These are phyloP conservation scores for Myotis davidii DNA, from an alignment of 2,113 vertebrate species.

Conservation along the genomic window DNA sequence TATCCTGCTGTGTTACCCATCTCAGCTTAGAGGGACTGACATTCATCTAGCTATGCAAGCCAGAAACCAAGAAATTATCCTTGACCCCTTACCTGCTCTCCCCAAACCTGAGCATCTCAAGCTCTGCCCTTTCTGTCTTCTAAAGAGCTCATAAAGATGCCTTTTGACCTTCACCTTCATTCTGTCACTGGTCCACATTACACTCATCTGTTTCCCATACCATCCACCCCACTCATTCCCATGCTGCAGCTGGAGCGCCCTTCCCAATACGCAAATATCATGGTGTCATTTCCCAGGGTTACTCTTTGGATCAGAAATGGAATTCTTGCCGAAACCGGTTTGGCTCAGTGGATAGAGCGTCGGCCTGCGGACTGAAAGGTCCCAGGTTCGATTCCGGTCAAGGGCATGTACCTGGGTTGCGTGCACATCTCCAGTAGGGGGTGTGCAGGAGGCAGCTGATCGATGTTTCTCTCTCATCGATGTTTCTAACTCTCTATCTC, in stretches of 20 bases:
- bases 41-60: background rate
- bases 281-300: rapidly evolving
- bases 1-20: background rate
- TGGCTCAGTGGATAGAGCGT: no score
- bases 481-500: no score
- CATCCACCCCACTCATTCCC: no score
- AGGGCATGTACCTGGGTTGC: no score
- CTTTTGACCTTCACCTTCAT: background rate
- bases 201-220: background rate
- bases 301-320: background rate
- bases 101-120: background rate
- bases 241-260: rapidly evolving
- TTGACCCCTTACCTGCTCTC: no score
- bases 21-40: background rate
- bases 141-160: background rate
- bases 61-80: background rate
- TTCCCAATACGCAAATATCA: rapidly evolving
- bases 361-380: no score
- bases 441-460: no score
- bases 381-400: no score
- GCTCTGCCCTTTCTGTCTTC: background rate
- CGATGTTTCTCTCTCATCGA: no score
- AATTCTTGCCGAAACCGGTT: no score
- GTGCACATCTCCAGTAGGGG: no score
- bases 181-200: rapidly evolving